Percentiles rank a stretch among this genome's conserved stretches.
Evolutionary conservation across 1,140 invertebrate genomes (phyloP).

Genomic region (Andricus grossulariae): DNA sequence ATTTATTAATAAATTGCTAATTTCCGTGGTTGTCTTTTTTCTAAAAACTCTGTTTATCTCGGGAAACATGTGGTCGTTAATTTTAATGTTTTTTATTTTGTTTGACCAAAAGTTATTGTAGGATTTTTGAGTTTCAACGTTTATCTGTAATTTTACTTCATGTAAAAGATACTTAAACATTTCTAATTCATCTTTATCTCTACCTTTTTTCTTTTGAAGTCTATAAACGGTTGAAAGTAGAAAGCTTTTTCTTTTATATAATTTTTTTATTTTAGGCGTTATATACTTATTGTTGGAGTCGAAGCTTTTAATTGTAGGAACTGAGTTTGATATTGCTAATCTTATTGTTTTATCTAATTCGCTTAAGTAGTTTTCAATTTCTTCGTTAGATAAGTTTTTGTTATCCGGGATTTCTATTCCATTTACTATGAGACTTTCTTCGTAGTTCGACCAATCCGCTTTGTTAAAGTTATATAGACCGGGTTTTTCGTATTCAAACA

Average conservation of each 20-base stretch:
- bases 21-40: slow-evolving; percentile 1
- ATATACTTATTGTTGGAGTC: not conserved
- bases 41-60: slow-evolving; percentile 38
- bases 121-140: slow-evolving; percentile 1
- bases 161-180: not conserved
- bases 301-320: not conserved
- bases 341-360: not conserved
- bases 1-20: not conserved
- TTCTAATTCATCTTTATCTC: not conserved
- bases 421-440: not conserved
- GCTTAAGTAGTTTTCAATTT: not conserved
- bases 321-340: not conserved
- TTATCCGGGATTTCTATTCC: not conserved
- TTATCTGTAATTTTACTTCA: not conserved
- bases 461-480: not conserved
- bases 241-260: not conserved
- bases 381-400: not conserved
- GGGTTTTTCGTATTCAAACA: not conserved
- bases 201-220: not conserved
- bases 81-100: slow-evolving; percentile 38
- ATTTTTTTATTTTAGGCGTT: not conserved
- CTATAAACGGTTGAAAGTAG: not conserved
- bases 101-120: slow-evolving; percentile 32
- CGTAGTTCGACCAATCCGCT: not conserved
- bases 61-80: slow-evolving; percentile 40